Base-by-base conservation (phyloP, 2,888 invertebrate species). In the Tenthredo amoena region DNA sequence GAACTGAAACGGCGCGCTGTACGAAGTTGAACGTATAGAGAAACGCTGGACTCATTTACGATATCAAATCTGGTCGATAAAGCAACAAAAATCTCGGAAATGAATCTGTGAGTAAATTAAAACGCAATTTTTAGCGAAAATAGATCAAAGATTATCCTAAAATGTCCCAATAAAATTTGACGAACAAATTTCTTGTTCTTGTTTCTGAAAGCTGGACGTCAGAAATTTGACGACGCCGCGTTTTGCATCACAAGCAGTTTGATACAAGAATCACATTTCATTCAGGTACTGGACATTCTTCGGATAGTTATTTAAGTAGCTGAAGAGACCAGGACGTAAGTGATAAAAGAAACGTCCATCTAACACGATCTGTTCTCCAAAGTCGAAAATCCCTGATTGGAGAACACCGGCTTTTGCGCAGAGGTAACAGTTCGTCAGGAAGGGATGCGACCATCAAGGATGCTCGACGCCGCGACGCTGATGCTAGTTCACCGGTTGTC, bases 401-500 rank as follows among this genome's bases (percentile, higher is more conserved):
- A 62, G 62, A 62, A 40, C 21, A 40, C 12, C 40, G 34, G 81
- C 81, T 62, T n/a, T 68, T 68, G 83, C 83, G 83, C 83, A 83
- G 50, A 68, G 47, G 83, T 83, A 26, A 21, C 68, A 34, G 47
- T 21, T 83, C 83, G 7, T 34, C 83, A 37, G 83, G 83, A 68
- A 83, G 68, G 83, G 83, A 40, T 83, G 71, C 47, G 43, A 34
- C 2, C 37, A 31, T 58, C 65, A 65, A 40, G 50, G 71, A 65
- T 47, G 50, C 47, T n/a, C 43, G 34, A 34, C 83, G 83, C 37
- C 47, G 50, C 68, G 68, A 83, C 43, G 68, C 31, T 83, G 65
- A n/a, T 47, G 31, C 83, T 68, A 83, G 83, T 83, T 31, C 31
- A 40, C 83, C 37, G 83, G 71, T 83, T 21, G 83, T 71, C 68